Percentiles rank a stretch among this genome's conserved stretches.
phyloP scores from a whole-genome alignment of 2,888 invertebrate species.

The Conus canariensis region DNA sequence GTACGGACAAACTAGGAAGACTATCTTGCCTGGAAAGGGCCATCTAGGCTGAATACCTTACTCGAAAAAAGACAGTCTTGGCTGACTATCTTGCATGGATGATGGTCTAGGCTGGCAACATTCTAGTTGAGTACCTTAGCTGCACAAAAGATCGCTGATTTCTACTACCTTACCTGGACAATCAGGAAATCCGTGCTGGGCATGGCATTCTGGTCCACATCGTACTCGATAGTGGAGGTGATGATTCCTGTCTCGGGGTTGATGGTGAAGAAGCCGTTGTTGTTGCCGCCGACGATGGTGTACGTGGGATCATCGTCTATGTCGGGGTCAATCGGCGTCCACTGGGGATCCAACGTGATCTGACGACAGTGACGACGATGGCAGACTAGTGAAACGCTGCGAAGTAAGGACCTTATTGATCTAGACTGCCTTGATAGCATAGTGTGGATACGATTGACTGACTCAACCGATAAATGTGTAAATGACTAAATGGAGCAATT shows the following conservation, averaged over 20 bases:
- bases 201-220: constrained; percentile 22
- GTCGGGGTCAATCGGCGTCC: constrained; percentile 28
- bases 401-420: too few species aligned
- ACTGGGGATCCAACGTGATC: constrained; percentile 10
- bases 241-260: constrained; percentile 7
- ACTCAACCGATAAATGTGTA: too few species aligned
- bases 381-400: too few species aligned
- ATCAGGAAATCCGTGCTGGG: neutral
- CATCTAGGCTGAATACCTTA: neutral
- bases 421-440: too few species aligned
- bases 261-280: constrained; percentile 27
- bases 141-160: too few species aligned
- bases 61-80: too few species aligned
- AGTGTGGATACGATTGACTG: neutral
- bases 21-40: neutral
- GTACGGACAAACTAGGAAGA: neutral
- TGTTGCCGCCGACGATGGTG: constrained; percentile 37
- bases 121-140: neutral
- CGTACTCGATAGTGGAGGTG: constrained; percentile 22
- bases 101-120: too few species aligned
- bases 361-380: neutral
- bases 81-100: too few species aligned
- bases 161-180: constrained; percentile 16
- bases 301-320: constrained; percentile 8
- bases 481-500: too few species aligned